Evolutionary conservation across 2,888 invertebrate genomes (phyloP).

Genomic region (Argyresthia goedartella): DNA sequence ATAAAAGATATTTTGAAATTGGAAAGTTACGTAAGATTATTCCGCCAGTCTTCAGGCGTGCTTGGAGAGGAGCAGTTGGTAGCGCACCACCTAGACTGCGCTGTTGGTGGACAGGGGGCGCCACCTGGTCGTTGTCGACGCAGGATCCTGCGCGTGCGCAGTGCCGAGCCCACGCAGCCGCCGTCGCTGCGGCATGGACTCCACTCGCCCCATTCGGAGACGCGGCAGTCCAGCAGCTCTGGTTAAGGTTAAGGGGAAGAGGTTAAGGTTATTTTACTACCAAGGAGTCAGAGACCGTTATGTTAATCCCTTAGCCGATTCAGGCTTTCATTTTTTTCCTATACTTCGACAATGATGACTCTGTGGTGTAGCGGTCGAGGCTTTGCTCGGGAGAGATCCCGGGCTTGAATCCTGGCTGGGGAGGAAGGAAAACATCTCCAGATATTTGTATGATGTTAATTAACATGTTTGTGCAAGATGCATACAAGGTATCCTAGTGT

Average conservation of each 20-base stretch:
- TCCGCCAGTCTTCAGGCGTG: constrained; percentile 43
- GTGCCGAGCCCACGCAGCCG: constrained; percentile 91
- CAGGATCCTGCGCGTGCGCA: constrained; percentile 82
- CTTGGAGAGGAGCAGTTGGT: constrained; percentile 60
- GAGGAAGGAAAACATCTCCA: too few relatives aligned
- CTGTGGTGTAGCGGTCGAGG: too few relatives aligned
- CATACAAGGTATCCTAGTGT: too few relatives aligned
- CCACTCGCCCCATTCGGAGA: constrained; percentile 90
- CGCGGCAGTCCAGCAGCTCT: constrained; percentile 83
- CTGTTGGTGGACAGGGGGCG: constrained; percentile 83
- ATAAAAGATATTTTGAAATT: too few relatives aligned
- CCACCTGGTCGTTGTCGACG: constrained; percentile 86
- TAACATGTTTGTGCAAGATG: too few relatives aligned
- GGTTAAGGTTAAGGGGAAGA: not conserved
- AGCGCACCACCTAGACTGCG: constrained; percentile 91
- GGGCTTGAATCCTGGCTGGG: too few relatives aligned
- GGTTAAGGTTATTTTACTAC: not conserved
- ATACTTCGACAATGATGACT: too few relatives aligned
- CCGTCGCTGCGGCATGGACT: constrained; percentile 89
- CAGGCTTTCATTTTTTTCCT: too few relatives aligned
- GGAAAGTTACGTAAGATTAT: constrained; percentile 51
- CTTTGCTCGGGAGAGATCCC: too few relatives aligned
- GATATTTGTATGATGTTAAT: too few relatives aligned
- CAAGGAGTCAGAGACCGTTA: too few relatives aligned
- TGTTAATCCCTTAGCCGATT: too few relatives aligned